phyloP scores from a whole-genome alignment of 2,888 invertebrate species.

The Melieria crassipennis region DNA sequence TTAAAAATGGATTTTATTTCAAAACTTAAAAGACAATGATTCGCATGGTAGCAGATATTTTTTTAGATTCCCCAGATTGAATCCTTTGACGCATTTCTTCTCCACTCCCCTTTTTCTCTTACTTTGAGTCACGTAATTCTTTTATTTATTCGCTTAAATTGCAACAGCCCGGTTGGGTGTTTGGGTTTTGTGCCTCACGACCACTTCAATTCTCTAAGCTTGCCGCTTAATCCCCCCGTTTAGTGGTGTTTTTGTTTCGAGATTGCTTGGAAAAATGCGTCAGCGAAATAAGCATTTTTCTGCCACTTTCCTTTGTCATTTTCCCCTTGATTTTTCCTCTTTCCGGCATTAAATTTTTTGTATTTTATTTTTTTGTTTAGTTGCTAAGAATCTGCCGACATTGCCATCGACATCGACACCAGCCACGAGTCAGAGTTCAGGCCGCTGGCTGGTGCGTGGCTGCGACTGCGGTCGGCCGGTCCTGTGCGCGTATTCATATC shows the following conservation, averaged over 20 bases:
- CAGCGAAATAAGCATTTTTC: constrained; percentile 20
- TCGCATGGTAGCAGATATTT: background rate
- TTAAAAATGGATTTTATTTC: too few relatives aligned
- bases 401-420: background rate
- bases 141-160: too few relatives aligned
- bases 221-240: constrained; percentile 43
- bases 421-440: background rate
- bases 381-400: background rate
- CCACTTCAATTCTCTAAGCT: constrained; percentile 47
- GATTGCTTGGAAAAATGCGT: constrained; percentile 16
- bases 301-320: constrained; percentile 2
- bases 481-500: constrained; percentile 19
- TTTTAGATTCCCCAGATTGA: background rate
- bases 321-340: constrained; percentile 1
- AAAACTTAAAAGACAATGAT: too few relatives aligned
- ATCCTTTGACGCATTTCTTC: constrained; percentile 24
- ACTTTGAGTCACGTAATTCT: background rate
- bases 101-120: constrained; percentile 6
- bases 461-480: too few relatives aligned
- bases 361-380: background rate
- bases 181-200: constrained; percentile 34
- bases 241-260: constrained; percentile 21
- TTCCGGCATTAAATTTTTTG: background rate
- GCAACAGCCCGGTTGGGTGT: background rate
- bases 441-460: background rate